Evolutionary conservation across 2,797 vertebrate genomes (phyloP).

Genomic region (Bucorvus abyssinicus): DNA sequence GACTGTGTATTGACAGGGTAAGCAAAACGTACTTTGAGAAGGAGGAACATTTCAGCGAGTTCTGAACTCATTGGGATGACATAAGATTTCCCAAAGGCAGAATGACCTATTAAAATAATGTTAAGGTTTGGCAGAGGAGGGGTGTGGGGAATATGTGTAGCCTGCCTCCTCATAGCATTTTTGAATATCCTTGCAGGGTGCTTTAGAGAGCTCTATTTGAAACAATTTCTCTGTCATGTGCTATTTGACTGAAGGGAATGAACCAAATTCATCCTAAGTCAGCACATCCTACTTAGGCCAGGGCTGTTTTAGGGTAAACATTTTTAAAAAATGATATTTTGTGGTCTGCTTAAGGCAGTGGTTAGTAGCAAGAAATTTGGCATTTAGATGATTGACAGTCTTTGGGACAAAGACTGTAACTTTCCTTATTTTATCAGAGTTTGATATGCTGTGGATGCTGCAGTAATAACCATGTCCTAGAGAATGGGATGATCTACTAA

Average conservation of each 20-base stretch:
- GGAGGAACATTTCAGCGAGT: background rate
- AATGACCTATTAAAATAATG: background rate
- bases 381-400: background rate
- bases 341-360: background rate
- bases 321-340: background rate
- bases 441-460: background rate
- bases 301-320: background rate
- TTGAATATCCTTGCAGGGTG: background rate
- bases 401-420: background rate
- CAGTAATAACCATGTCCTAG: background rate
- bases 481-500: background rate
- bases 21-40: background rate
- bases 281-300: background rate
- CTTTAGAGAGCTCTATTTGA: background rate
- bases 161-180: background rate
- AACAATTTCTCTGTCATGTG: background rate
- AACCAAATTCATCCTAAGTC: background rate
- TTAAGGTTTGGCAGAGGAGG: background rate
- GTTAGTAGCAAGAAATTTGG: background rate
- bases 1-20: background rate
- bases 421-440: background rate
- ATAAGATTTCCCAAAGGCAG: background rate
- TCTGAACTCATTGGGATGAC: background rate
- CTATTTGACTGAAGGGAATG: background rate
- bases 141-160: background rate